Base-by-base conservation (phyloP, 1,140 invertebrate genomes). In the Macrocentrus cingulum region DNA sequence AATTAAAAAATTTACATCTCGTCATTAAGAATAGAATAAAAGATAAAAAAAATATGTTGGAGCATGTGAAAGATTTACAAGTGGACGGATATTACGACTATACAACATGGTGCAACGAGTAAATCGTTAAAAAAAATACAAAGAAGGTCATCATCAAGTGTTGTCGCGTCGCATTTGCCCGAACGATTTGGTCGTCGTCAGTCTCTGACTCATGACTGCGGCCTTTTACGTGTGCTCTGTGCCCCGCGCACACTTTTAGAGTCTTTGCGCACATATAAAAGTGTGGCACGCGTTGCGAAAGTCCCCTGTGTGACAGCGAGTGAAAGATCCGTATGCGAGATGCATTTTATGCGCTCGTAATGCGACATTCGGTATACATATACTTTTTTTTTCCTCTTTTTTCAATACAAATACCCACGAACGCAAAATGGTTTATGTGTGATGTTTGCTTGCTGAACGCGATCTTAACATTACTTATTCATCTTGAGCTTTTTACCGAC, bases 251-350 rank as follows among this genome's bases (percentile, higher is more conserved):
- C n/a, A n/a, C n/a, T n/a, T n/a, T n/a, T n/a, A n/a, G n/a, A n/a
- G n/a, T n/a, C n/a, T n/a, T n/a, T n/a, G n/a, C n/a, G n/a, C n/a
- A n/a, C n/a, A n/a, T n/a, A n/a, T n/a, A n/a, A n/a, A n/a, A n/a
- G n/a, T n/a, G n/a, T n/a, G 25, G 25, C 25, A 53, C 20, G 36
- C 41, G 29, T 46, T 44, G 44, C 32, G 44, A 56, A 46, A 46
- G 39, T 7, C 11, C 18, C 22, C 32, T 32, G 42, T 3, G 29
- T 46, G 53, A 56, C 44, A 56, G 53, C 32, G 45, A 39, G 34
- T 56, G 32, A 56, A 56, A 56, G 45, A 56, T 56, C 32, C 45
- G 32, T 48, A 49, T 49, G 22, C 13, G 45, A 56, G 54, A 56
- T 56, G 54, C 29, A 56, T 56, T 56, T 56, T 39, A 56, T 39